Base-by-base conservation (phyloP, 2,888 invertebrate genomes). In the Myathropa florea region DNA sequence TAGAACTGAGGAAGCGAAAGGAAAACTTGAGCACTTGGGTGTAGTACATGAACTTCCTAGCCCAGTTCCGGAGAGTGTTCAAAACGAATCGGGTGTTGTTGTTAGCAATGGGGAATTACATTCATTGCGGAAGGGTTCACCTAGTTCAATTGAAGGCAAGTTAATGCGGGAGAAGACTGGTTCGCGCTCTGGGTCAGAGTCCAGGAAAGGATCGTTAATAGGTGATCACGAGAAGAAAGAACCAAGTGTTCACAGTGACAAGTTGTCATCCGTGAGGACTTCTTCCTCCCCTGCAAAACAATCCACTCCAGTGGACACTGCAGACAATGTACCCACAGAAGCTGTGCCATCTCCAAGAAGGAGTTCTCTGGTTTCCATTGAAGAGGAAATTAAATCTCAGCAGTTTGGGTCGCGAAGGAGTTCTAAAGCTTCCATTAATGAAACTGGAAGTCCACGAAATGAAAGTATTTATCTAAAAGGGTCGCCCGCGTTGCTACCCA, bases 31-130 rank as follows among this genome's bases (percentile, higher is more conserved):
- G 0, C n/a, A 77, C 60, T 18, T 86, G 0, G 78, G 78, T 4
- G 65, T 75, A 4, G 82, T 82, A 3, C 61, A 70, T 46, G 73
- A 83, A 7, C 10, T 73, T 0, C 65, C 70, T 1, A 83, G 82
- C 60, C 64, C 73, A 0, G 70, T 82, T 10, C 81, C 77, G 0
- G 70, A 82, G n/a, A 75, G 72, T 70, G 67, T 57, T 2, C 77
- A 77, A 55, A 53, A 77, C 7, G 73, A 82, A 12, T 72, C 77
- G 4, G 3, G 30, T n/a, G 3, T 30, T 30, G 30, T 30, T 4
- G 6, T 0, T 18, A 0, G 14, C 6, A 30, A 30, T 30, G 1
- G 71, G 57, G 39, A 71, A 36, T 24, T 59, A n/a, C 26, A 18
- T 14, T 79, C 65, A 46, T 24, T 64, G 6, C 39, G 67, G 1